These are phyloP conservation scores for Hyposoter didymator DNA, from an alignment of 2,888 invertebrate genomes.

Conservation along the genomic window DNA sequence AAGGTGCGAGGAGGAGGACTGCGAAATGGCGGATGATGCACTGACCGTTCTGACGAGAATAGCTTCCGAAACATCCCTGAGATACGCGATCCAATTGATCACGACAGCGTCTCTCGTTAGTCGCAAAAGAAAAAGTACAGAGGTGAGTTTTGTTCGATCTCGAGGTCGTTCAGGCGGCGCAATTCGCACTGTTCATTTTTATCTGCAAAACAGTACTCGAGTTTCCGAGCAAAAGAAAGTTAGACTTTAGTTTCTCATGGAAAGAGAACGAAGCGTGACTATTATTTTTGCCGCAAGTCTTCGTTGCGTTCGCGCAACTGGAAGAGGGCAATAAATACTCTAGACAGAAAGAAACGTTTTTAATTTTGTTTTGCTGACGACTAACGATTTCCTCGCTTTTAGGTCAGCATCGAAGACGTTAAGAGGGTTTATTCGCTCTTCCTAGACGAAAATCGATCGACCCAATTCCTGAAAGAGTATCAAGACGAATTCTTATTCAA, in stretches of 20 bases:
- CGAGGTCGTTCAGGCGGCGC: too few relatives aligned
- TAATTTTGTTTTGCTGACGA: neutral
- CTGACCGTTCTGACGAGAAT: conserved; percentile 96
- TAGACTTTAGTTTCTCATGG: too few relatives aligned
- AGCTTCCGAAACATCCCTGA: conserved; percentile 95
- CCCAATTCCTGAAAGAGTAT: conserved; percentile 97
- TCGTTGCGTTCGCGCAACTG: neutral
- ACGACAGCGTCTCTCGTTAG: conserved; percentile 98
- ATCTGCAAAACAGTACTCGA: neutral
- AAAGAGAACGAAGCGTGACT: too few relatives aligned
- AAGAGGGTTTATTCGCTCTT: conserved; percentile 98
- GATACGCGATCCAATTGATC: conserved; percentile 99
- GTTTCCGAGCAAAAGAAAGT: neutral
- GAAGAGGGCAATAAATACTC: neutral
- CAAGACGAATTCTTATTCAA: conserved; percentile 98
- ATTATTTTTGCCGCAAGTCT: too few relatives aligned
- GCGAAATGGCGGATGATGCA: conserved; percentile 96
- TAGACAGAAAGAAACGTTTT: neutral
- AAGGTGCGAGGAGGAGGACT: conserved; percentile 99
- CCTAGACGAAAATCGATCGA: conserved; percentile 96
- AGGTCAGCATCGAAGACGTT: conserved; percentile 95
- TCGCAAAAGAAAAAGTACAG: conserved; percentile 93
- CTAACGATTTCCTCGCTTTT: conserved; percentile 40
- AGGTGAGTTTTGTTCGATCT: conserved; percentile 85
- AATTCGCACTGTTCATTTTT: neutral